Evolutionary conservation across 2,888 invertebrate genomes (phyloP).

Genomic region (Brachyptera putata): DNA sequence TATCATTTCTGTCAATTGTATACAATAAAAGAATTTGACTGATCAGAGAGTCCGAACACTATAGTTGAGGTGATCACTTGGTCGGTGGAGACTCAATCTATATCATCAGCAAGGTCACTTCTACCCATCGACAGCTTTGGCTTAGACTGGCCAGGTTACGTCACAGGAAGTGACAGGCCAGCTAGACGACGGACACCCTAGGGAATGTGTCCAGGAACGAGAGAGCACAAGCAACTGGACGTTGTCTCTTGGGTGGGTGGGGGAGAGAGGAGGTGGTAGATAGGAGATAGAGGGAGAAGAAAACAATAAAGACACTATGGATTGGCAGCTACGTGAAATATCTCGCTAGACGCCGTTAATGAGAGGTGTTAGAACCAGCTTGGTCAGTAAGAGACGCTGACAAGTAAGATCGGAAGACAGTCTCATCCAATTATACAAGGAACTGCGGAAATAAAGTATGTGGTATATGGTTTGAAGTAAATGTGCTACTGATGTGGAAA

Average conservation of each 20-base stretch:
- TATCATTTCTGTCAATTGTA: too few relatives aligned
- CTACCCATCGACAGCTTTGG: neutral
- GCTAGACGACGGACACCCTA: neutral
- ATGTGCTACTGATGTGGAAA: too few relatives aligned
- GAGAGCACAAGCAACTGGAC: too few relatives aligned
- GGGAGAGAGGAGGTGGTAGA: neutral
- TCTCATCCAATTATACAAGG: neutral
- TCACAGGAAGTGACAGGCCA: neutral
- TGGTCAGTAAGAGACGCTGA: neutral
- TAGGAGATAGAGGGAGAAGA: neutral
- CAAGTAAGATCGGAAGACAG: neutral
- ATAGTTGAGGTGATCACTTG: too few relatives aligned
- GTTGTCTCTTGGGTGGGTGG: constrained; percentile 20
- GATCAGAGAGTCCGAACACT: too few relatives aligned
- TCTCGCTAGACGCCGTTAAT: constrained; percentile 14
- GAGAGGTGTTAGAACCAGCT: constrained; percentile 3
- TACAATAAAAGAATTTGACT: too few relatives aligned
- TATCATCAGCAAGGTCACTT: too few relatives aligned
- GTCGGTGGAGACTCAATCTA: too few relatives aligned
- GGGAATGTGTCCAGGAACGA: neutral
- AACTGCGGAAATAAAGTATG: neutral
- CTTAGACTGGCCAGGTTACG: neutral
- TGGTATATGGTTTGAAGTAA: too few relatives aligned
- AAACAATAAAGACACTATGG: constrained; percentile 24
- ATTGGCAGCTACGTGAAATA: constrained; percentile 23